Evolutionary conservation across 2,113 vertebrate genomes (phyloP), one percentile per base, ranked within the genome.

Genomic region (Arvicanthis niloticus): DNA sequence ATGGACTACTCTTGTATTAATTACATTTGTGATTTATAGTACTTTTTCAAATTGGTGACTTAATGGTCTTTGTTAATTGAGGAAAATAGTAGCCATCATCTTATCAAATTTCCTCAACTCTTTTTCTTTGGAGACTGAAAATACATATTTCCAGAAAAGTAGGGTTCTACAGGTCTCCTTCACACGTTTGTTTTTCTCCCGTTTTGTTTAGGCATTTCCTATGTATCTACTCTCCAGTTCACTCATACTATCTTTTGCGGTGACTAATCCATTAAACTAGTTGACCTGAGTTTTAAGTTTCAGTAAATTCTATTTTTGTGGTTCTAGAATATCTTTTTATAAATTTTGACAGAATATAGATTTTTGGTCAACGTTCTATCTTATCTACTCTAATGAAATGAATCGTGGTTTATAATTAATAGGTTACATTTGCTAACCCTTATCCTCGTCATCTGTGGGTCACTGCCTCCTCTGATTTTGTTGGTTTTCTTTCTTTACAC

Each of bases 271-370:
- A 37, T 34, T 94, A 68, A 77, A 89, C 29, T 86, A 72, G 84
- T 48, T 94, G 53, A 88, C 4, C 3, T 82, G 56, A 91, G 17
- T 24, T 94, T 37, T 73, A 73, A 75, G 91, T 88, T 82, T 93
- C 37, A 95, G 24, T 68, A 92, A 89, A 96, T 91, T 89, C 21
- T 67, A 67, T 67, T 75, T 89, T 85, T 96, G 84, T 9, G 68
- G 26, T 93, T 97, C 75, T 51, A 95, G 53, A n/a, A 34, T 92
- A 97, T 10, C 7, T 51, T 81, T 42, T 58, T 85, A 92, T 88
- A 88, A 72, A 92, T 86, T 92, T 96, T 76, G 88, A 96, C 13
- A 94, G 37, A 95, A 91, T 78, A 17, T 5, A 78, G 48, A 70
- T 68, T 22, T 90, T 77, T 84, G 10, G 56, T 26, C 62, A 91